A percentile compares a stretch with the other conserved stretches of the same genome.
These are phyloP conservation scores for Homarus gammarus DNA, from an alignment of 2,888 invertebrate species.

Conservation along the genomic window DNA sequence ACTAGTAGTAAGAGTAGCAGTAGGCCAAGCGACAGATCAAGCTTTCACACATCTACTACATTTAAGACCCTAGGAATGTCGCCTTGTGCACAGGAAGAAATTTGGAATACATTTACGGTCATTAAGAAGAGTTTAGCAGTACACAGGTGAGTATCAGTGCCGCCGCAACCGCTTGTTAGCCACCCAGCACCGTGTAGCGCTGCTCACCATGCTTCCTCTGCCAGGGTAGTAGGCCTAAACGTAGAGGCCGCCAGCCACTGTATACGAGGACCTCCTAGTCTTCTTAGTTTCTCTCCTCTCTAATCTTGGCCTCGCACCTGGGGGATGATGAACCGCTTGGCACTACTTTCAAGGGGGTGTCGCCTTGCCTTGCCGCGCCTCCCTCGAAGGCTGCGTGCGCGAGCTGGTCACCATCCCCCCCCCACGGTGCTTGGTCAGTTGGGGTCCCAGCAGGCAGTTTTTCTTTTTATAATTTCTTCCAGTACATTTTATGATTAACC, in stretches of 20 bases:
- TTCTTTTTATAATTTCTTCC: neutral
- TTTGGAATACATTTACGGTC: neutral
- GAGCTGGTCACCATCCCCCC: neutral
- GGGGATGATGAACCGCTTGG: neutral
- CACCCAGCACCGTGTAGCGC: conserved; percentile 11
- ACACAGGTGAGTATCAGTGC: conserved; percentile 2
- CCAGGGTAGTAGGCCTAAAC: conserved; percentile 1
- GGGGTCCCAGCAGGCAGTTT: neutral
- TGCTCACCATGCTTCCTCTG: conserved; percentile 4
- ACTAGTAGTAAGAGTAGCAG: neutral
- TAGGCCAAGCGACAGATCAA: neutral
- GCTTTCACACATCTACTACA: neutral
- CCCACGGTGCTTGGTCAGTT: neutral
- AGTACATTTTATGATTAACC: conserved; percentile 14
- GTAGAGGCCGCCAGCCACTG: neutral
- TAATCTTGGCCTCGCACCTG: neutral
- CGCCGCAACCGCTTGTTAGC: conserved; percentile 3
- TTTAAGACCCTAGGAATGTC: conserved; percentile 7
- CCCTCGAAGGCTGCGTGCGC: neutral
- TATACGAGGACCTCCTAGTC: neutral
- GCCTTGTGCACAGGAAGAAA: conserved; percentile 1
- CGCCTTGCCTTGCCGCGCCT: neutral
- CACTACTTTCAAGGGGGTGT: neutral
- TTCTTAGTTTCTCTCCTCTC: neutral
- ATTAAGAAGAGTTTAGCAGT: neutral